Evolutionary conservation across 2,113 vertebrate genomes (phyloP), one percentile per base, ranked within the genome.

Genomic region (Jacana jacana): DNA sequence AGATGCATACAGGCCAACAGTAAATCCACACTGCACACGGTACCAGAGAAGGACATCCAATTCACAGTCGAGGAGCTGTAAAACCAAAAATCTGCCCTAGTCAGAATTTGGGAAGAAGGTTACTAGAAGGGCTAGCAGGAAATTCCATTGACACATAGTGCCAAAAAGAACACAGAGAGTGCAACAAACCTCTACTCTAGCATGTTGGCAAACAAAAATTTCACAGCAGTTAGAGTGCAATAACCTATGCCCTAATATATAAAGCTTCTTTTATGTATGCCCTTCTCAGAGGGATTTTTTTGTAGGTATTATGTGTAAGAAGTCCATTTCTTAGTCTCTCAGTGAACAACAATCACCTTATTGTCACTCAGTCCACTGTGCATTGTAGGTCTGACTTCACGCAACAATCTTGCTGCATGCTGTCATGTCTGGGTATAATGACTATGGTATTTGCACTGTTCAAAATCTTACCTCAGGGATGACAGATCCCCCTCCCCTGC

Each of bases 231-330:
- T 91, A 37, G 12, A 44, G 37, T 19, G 40, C 30, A 93, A 89
- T 61, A 82, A 89, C 35, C 57, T 84, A 24, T 57, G 90, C 40
- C 71, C 55, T 48, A 71, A 48, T 27, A 80, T 31, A 91, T 87
- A 92, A 98, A 94, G 86, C 97, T 94, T 92, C 90, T 96, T 98
- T 98, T 98, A 97, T 97, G 52, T 10, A 24, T 12, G 42, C 37
- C 73, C 73, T 49, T 40, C 37, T 78, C 70, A 76, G 39, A 92
- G 87, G 37, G 86, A 85, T 69, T 30, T 88, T 88, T 65, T 44
- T 68, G 64, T 17, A 93, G 85, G 73, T 81, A 91, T 76, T 81
- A 91, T 87, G 81, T 25, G 9, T 27, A 88, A 91, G 58, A 68
- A 85, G 68, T 48, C 55, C 24, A 88, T 91, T 97, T 84, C 78